Conservation (phyloP, 1,140 invertebrate genomes). For the Matsumurasca onukii region DNA sequence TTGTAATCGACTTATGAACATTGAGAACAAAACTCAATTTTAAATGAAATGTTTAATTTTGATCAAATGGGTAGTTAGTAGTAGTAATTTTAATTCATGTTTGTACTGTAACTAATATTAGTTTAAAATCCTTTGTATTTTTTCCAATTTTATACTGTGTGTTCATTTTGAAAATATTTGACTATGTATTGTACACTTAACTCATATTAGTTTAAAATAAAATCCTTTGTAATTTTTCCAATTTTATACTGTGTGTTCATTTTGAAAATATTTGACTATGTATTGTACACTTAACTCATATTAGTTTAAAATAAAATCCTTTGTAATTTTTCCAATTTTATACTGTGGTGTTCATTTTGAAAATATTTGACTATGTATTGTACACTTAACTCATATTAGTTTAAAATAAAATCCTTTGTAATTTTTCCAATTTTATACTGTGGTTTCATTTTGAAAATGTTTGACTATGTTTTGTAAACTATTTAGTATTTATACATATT, state of each 20-base stretch:
- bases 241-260: neutral
- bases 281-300: neutral
- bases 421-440: neutral
- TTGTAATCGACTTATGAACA: neutral
- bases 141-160: neutral
- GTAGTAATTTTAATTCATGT: neutral
- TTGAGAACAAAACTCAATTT: neutral
- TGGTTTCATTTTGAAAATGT: neutral
- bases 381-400: neutral
- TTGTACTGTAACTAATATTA: neutral
- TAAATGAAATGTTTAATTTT: neutral
- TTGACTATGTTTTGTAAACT: neutral
- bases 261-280: constrained; percentile 2
- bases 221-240: neutral
- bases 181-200: neutral
- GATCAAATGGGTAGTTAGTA: neutral
- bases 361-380: constrained; percentile 3
- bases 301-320: neutral
- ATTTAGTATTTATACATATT: no score
- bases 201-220: neutral
- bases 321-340: neutral
- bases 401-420: neutral
- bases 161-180: no score
- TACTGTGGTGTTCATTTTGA: neutral
- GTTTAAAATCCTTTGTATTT: neutral